Evolutionary conservation across 2,113 vertebrate genomes (phyloP), one percentile per base, ranked within the genome.

Genomic region (Bos indicus): DNA sequence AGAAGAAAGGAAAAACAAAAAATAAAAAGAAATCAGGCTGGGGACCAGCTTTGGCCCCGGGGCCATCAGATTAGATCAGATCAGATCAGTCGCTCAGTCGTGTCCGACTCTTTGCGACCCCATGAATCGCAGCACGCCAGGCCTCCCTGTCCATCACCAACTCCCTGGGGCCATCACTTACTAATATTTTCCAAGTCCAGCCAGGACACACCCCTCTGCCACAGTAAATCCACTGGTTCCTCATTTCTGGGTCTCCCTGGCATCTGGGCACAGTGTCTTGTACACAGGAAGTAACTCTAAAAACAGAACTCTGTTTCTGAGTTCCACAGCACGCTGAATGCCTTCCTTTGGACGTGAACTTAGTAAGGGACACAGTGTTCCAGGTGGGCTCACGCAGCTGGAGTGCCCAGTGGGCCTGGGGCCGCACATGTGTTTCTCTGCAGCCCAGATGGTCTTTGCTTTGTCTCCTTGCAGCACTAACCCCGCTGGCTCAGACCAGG

Each of bases 161-260:
- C 43, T 46, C 57, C 40, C 0, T 1, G 0, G 5, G 82, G 71
- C 36, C 1, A 8, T 14, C 5, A 19, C 25, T 56, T 26, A 15
- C 16, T 4, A 51, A 30, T 6, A 0, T 16, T 14, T 19, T 17
- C 3, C 0, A 25, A 7, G 59, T 57, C 40, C 51, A 25, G 48
- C 40, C 36, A 2, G 0, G 36, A 82, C 25, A 40, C 0, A 3
- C 6, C 21, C 0, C 9, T 40, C 9, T 40, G 59, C 84, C 59
- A 67, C 14, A 43, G 46, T 2, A 36, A 77, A 85, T 14, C 43
- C 40, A 15, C 54, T 28, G 14, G 46, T 6, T 26, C 33, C 62
- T 77, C 4, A n/a, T 3, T 60, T 52, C 74, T 54, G 62, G 7
- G 3, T 43, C 62, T 46, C 40, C 48, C 15, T 17, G 36, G 48